A percentile compares a stretch with the other conserved stretches of the same genome.
These are phyloP conservation scores for Ptychobarbus kaznakovi DNA, from an alignment of 2,797 vertebrate species.

Conservation along the genomic window DNA sequence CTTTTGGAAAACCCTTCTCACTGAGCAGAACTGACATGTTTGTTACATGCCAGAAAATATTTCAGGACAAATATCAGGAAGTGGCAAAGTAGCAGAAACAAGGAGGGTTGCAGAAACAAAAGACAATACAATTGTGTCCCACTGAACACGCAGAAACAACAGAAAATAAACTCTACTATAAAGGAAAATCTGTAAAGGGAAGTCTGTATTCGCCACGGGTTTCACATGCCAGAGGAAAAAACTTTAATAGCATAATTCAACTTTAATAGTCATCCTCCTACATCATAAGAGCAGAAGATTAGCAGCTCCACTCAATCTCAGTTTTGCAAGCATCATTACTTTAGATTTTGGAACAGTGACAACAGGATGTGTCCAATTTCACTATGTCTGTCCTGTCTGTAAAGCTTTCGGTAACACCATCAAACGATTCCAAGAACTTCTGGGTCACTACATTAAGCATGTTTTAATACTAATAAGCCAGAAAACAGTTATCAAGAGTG, in stretches of 20 bases:
- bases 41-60: neutral
- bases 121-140: neutral
- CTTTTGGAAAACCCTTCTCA: neutral
- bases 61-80: neutral
- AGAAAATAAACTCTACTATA: neutral
- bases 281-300: neutral
- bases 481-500: neutral
- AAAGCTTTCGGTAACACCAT: neutral
- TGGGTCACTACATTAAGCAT: neutral
- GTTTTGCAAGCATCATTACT: too few species aligned
- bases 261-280: neutral
- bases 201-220: neutral
- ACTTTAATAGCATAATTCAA: neutral
- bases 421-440: constrained; percentile 1
- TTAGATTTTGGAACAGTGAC: neutral
- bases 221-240: too few species aligned
- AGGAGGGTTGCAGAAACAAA: neutral
- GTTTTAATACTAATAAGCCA: neutral
- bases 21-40: neutral
- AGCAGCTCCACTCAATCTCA: neutral
- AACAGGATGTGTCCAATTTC: constrained; percentile 7
- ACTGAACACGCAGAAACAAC: neutral
- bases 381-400: neutral
- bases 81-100: neutral
- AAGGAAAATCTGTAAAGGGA: neutral